A percentile compares a stretch with the other conserved stretches of the same genome.
phyloP scores from a whole-genome alignment of 1,140 invertebrate species.

The Wiebesia pumilae region DNA sequence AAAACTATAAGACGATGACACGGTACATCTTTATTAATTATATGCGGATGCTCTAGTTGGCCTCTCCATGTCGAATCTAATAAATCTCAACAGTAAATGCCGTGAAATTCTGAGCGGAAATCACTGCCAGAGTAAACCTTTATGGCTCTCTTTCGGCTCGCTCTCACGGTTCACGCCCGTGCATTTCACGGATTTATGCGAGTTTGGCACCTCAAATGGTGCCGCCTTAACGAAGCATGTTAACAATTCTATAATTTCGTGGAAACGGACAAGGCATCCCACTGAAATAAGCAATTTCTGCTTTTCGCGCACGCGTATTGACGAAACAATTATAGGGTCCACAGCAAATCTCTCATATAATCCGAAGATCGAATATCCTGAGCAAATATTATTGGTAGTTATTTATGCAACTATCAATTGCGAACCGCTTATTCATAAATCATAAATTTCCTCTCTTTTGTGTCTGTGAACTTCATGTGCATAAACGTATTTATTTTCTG shows the following conservation, averaged over 20 bases:
- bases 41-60: neutral
- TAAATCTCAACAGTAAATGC: slow-evolving; percentile 63
- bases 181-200: slow-evolving; percentile 23
- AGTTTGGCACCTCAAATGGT: slow-evolving; percentile 50
- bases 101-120: slow-evolving; percentile 61
- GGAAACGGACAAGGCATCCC: neutral
- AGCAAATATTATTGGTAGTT: slow-evolving; percentile 25
- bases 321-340: slow-evolving; percentile 32
- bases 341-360: neutral
- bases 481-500: neutral
- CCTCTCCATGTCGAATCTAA: slow-evolving; percentile 41
- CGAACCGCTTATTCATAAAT: slow-evolving; percentile 16
- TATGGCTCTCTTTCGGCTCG: neutral
- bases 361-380: slow-evolving; percentile 8
- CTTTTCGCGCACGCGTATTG: neutral
- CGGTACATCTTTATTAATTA: neutral
- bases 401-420: neutral
- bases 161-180: neutral
- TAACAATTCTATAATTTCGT: neutral
- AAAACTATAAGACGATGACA: neutral
- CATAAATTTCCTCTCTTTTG: neutral
- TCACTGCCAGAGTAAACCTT: neutral
- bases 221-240: neutral
- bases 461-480: neutral
- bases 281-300: neutral